Evolutionary conservation across 2,888 invertebrate genomes (phyloP).

Genomic region (Plebejus anna): DNA sequence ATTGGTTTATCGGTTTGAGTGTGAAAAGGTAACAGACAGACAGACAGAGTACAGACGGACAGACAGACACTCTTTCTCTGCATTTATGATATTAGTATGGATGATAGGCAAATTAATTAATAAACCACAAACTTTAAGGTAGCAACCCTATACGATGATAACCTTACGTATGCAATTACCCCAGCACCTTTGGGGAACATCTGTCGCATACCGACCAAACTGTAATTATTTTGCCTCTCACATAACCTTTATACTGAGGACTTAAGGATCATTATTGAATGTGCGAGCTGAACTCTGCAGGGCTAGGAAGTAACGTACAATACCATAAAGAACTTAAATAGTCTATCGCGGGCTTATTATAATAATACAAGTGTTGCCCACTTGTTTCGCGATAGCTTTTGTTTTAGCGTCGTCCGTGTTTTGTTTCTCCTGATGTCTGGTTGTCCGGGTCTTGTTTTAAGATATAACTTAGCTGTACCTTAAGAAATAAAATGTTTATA

Average conservation of each 20-base stretch:
- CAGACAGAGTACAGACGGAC: no score
- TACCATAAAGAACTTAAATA: conserved; percentile 46
- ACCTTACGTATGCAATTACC: conserved; percentile 44
- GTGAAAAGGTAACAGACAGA: no score
- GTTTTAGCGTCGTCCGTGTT: conserved; percentile 15
- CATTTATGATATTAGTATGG: no score
- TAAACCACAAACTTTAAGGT: background rate
- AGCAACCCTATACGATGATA: conserved; percentile 35
- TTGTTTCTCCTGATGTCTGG: background rate
- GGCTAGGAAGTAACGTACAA: conserved; percentile 47
- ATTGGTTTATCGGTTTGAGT: no score
- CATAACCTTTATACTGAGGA: background rate
- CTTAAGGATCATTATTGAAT: background rate
- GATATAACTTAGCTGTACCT: background rate
- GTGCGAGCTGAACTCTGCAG: background rate
- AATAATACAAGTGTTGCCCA: conserved; percentile 38
- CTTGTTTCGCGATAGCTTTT: conserved; percentile 31
- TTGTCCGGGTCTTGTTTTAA: background rate
- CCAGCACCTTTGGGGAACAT: conserved; percentile 44
- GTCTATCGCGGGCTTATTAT: conserved; percentile 40
- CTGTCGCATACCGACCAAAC: conserved; percentile 43
- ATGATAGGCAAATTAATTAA: background rate
- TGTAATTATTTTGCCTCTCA: background rate
- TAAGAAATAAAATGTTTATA: no score
- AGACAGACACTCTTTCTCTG: no score